phyloP scores from a whole-genome alignment of 2,888 invertebrate genomes.

The Apotomis turbidana region DNA sequence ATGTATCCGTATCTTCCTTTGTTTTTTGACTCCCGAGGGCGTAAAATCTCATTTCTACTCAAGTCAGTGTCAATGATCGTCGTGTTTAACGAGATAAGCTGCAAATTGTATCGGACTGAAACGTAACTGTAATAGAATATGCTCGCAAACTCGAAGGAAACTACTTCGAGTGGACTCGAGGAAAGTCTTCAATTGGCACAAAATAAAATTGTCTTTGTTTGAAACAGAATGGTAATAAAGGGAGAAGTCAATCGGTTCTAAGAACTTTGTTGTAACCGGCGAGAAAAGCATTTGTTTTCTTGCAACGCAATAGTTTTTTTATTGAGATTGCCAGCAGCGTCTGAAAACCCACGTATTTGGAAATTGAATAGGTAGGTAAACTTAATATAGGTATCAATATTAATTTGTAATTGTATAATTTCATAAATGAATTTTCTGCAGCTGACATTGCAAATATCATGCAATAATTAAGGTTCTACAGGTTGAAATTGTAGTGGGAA shows the following conservation, averaged over 20 bases:
- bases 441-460: too few relatives aligned
- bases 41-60: conserved; percentile 11
- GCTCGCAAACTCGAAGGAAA: conserved; percentile 26
- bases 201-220: conserved; percentile 29
- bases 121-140: conserved; percentile 37
- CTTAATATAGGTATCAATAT: too few relatives aligned
- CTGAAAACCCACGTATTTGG: too few relatives aligned
- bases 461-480: too few relatives aligned
- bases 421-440: too few relatives aligned
- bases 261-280: conserved; percentile 4
- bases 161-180: conserved; percentile 30
- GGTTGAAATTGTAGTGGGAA: too few relatives aligned
- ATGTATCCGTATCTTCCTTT: not conserved
- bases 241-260: conserved; percentile 21
- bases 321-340: not conserved
- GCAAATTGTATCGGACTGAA: conserved; percentile 29
- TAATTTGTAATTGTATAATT: too few relatives aligned
- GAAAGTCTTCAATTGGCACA: conserved; percentile 30
- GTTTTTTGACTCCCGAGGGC: not conserved
- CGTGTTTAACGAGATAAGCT: conserved; percentile 31
- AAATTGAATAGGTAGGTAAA: too few relatives aligned
- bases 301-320: not conserved
- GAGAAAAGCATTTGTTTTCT: not conserved
- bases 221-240: conserved; percentile 31
- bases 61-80: conserved; percentile 19